Evolutionary conservation across 2,797 vertebrate species (phyloP).

Genomic region (Sebastiscus tertius): DNA sequence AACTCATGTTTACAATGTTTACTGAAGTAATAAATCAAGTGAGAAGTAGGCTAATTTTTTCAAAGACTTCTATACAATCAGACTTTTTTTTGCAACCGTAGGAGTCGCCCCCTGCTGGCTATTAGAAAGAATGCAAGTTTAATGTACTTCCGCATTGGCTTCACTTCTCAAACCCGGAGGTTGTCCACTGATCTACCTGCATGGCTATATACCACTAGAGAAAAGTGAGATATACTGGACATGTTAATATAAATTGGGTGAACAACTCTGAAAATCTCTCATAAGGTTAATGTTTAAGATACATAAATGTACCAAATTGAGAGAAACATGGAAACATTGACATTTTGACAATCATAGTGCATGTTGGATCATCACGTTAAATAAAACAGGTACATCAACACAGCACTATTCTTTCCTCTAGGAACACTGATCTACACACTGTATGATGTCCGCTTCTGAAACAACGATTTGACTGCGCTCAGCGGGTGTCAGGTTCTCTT

Average conservation of each 20-base stretch:
- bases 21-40: too few relatives aligned
- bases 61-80: fast-evolving
- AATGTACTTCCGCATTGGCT: too few relatives aligned
- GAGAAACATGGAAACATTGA: neutral
- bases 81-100: too few relatives aligned
- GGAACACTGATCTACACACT: neutral
- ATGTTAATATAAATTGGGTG: neutral
- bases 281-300: neutral
- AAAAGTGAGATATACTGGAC: neutral
- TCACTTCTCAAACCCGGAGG: too few relatives aligned
- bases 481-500: constrained; percentile 66
- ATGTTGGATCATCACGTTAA: neutral
- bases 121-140: too few relatives aligned
- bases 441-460: constrained; percentile 42
- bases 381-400: constrained; percentile 12
- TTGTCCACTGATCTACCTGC: too few relatives aligned
- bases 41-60: fast-evolving
- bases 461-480: constrained; percentile 63
- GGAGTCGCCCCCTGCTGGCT: too few relatives aligned
- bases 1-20: too few relatives aligned
- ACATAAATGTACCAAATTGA: neutral
- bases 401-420: neutral
- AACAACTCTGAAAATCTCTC: neutral
- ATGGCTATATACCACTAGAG: neutral
- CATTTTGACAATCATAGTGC: neutral